Percentiles rank a stretch among this genome's conserved stretches.
Conservation (phyloP, 2,113 vertebrate genomes). For the Atherinomorus stipes region DNA sequence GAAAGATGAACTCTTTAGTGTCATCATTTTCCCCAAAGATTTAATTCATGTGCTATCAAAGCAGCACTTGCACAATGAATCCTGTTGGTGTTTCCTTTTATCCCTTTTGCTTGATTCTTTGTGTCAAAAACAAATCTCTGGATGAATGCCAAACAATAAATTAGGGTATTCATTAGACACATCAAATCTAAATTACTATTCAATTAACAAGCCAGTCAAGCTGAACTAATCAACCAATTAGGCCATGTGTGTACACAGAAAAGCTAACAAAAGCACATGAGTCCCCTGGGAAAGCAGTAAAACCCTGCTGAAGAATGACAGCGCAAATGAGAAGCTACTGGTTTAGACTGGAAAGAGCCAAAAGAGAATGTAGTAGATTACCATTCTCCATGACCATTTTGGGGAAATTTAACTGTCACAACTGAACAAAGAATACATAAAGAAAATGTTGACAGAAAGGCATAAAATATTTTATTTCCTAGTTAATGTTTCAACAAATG, state of each 20-base stretch:
- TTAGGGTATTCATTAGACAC: conserved; percentile 78
- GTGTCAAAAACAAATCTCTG: conserved; percentile 69
- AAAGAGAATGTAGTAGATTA: conserved; percentile 40
- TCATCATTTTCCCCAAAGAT: conserved; percentile 40
- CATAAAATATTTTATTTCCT: not conserved
- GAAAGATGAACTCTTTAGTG: conserved; percentile 34
- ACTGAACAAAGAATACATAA: not conserved
- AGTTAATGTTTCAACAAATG: too few species aligned
- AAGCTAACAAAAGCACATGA: conserved; percentile 78
- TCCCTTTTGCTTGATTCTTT: conserved; percentile 65
- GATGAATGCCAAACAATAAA: conserved; percentile 74
- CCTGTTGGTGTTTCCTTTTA: conserved; percentile 60
- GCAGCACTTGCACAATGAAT: conserved; percentile 41
- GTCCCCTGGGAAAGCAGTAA: conserved; percentile 78
- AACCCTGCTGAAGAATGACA: conserved; percentile 70
- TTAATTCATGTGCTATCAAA: conserved; percentile 57
- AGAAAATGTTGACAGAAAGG: not conserved
- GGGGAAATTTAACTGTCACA: conserved; percentile 7
- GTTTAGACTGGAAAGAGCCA: conserved; percentile 34
- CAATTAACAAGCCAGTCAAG: conserved; percentile 83
- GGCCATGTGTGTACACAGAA: conserved; percentile 79
- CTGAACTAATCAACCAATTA: conserved; percentile 86
- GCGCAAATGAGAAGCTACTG: conserved; percentile 63
- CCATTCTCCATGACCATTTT: conserved; percentile 11
- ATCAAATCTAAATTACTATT: conserved; percentile 82